Percentiles rank a stretch among this genome's conserved stretches.
These are phyloP conservation scores for Numida meleagris DNA, from an alignment of 2,113 vertebrate genomes.

Conservation along the genomic window DNA sequence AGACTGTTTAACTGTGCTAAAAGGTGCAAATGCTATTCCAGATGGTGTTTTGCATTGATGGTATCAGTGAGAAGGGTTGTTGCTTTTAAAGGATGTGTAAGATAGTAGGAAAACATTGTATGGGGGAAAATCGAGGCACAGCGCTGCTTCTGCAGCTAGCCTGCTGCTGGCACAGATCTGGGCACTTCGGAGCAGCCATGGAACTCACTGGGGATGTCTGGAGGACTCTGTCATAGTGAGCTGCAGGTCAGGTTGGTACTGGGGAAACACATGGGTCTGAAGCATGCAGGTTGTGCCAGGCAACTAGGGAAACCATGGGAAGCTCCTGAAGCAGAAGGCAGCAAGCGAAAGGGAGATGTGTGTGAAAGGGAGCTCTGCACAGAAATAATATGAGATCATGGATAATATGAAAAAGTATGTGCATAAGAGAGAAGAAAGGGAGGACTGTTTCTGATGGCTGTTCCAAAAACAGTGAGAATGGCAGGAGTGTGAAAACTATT, in stretches of 20 bases:
- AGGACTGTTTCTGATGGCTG: not conserved
- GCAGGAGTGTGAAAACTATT: not conserved
- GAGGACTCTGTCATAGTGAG: not conserved
- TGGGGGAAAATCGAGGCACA: not conserved
- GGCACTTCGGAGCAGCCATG: not conserved
- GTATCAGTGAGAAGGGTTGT: not conserved
- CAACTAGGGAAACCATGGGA: not conserved
- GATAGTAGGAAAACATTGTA: not conserved
- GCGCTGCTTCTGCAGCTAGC: not conserved
- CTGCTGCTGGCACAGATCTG: not conserved
- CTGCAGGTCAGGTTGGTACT: not conserved
- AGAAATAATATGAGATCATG: not conserved
- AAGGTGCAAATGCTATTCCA: not conserved
- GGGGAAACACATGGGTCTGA: rapidly evolving
- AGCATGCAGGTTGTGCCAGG: not conserved
- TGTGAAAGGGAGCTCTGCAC: not conserved
- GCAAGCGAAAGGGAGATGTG: not conserved
- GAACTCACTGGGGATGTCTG: not conserved
- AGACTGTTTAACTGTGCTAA: not conserved
- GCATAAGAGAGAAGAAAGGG: not conserved
- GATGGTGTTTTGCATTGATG: not conserved
- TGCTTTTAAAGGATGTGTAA: not conserved
- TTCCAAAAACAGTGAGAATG: not conserved
- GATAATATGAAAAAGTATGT: rapidly evolving
- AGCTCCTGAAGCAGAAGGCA: not conserved